Base-by-base conservation (phyloP, 2,113 vertebrate genomes). In the Leptobrachium leishanense region DNA sequence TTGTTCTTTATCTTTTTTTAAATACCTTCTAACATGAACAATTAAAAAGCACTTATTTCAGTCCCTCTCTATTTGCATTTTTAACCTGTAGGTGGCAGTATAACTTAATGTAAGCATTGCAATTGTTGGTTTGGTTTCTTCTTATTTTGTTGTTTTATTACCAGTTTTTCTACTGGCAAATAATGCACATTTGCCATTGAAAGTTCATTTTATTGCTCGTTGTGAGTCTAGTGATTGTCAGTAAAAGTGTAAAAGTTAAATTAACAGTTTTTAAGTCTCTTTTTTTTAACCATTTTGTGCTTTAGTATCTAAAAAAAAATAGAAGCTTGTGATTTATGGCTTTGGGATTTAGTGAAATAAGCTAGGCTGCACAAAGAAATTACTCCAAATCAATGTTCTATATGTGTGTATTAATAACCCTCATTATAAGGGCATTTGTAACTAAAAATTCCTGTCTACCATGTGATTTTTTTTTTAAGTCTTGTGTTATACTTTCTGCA, bases 31-130 rank as follows among this genome's bases (percentile, higher is more conserved):
- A 31, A 31, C 20, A 31, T 31, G 20, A 31, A 31, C 20, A 31
- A 31, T 31, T 31, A 31, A 31, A 31, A 31, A 31, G 20, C 20
- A 31, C 20, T 31, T 31, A 31, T 31, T 6, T 5, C 7, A 66
- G 2, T 66, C 64, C 64, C 43, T 12, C 64, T 39, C 43, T 12
- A 7, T 62, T 10, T 72, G 10, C 59, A 72, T 64, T 50, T 2
- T 44, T 54, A n/a, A n/a, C 39, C 78, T 74, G 71, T 81, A 81
- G 78, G 64, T 81, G 78, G 78, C 78, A 81, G 72, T 54, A 81
- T 57, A 68, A 59, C 71, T 68, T 64, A 59, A 79, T 62, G 6
- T 67, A 62, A 62, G 43, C 39, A 10, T 64, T 59, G 13, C 46
- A 62, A 8, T 46, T 68, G 46, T 50, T 50, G 4, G 4, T 50